Base-by-base conservation (phyloP, 2,888 invertebrate genomes). In the Lathronympha strigana region DNA sequence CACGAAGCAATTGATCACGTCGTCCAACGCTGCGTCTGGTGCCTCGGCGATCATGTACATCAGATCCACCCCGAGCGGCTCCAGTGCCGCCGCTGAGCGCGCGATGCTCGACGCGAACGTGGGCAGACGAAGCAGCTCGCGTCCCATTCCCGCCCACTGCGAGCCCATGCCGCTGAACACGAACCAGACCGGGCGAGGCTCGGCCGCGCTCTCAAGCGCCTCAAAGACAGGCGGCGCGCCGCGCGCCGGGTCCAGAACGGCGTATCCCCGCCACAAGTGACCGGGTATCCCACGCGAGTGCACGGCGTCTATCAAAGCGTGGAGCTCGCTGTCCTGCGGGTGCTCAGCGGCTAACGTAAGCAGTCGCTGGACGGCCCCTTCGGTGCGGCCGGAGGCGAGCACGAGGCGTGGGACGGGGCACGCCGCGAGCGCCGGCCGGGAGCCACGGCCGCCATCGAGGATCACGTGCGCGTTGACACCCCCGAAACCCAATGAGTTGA, bases 401-500 rank as follows among this genome's bases (percentile, higher is more conserved):
- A 97, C 93, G 43, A 98, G 87, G 71, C 96, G 94, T 2, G 96
- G 95, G 49, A 94, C 80, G 13, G 70, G 63, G 38, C 75, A 86
- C 61, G 60, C 67, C 58, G 68, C 63, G 38, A 93, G 80, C 94
- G 95, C 5, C 47, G 94, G 94, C 80, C 95, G 95, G 68, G 66
- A 72, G 70, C 79, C 76, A 0, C 95, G 94, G 83, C 96, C 95
- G 6, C 97, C 96, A 81, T 95, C 95, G 13, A 98, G 93, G 72
- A 98, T 93, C 0, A 97, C 90, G 87, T 98, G 98, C 15, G 97
- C 98, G 88, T 98, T 98, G 45, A 98, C 97, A 62, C 99, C 99
- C 68, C 99, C 99, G 89, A 99, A 99, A 15, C 99, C 99, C 86
- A 99, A 99, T 6, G 98, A 98, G 92, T 99, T 99, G 28, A 99